phyloP scores from a whole-genome alignment of 2,113 vertebrate species.

The Paramisgurnus dabryanus region DNA sequence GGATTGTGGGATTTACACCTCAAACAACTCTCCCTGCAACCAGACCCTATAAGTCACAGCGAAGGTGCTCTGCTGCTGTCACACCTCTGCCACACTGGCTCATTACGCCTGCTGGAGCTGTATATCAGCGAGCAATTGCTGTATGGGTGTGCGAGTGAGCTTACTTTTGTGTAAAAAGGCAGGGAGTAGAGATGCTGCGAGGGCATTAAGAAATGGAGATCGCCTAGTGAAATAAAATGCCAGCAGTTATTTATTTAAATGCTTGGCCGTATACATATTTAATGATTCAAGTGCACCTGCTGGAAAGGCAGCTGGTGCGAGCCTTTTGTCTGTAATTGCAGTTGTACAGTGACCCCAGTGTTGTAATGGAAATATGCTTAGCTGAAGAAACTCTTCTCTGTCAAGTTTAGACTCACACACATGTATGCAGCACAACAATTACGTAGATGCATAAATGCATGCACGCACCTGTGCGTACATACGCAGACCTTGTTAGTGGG shows the following conservation, averaged over 20 bases:
- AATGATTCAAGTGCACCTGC: slow-evolving; percentile 49
- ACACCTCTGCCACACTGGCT: slow-evolving; percentile 26
- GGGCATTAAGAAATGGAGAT: slow-evolving; percentile 54
- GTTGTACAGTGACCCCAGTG: slow-evolving; percentile 36
- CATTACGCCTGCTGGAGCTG: slow-evolving; percentile 32
- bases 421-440: background rate
- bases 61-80: slow-evolving; percentile 38
- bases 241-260: slow-evolving; percentile 52
- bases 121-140: slow-evolving; percentile 10
- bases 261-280: slow-evolving; percentile 55
- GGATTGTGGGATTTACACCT: slow-evolving; percentile 46
- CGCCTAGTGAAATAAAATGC: slow-evolving; percentile 52
- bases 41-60: slow-evolving; percentile 46
- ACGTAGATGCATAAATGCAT: background rate
- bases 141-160: background rate
- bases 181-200: slow-evolving; percentile 32
- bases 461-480: slow-evolving; percentile 5
- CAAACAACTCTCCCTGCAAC: slow-evolving; percentile 29
- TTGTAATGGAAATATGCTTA: slow-evolving; percentile 17
- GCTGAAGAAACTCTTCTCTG: slow-evolving; percentile 15
- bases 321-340: slow-evolving; percentile 41
- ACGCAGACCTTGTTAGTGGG: slow-evolving; percentile 47
- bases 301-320: slow-evolving; percentile 18
- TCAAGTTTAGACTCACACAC: slow-evolving; percentile 5
- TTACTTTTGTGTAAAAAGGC: slow-evolving; percentile 44